Conservation (phyloP, 2,113 vertebrate genomes). For the Taxidea taxus region DNA sequence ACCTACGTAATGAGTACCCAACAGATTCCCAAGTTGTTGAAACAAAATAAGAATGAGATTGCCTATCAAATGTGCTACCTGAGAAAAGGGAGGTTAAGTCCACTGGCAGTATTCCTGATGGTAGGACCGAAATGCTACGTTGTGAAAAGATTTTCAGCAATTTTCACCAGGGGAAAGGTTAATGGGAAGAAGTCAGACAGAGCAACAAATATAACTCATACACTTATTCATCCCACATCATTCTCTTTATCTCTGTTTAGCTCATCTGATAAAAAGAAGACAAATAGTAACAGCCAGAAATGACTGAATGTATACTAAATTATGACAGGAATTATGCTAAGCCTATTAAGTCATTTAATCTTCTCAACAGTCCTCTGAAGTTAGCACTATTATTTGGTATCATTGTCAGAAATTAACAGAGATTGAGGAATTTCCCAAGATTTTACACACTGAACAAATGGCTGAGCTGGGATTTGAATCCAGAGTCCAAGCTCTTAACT, state of each 20-base stretch:
- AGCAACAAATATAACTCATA: not conserved
- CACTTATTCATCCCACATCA: not conserved
- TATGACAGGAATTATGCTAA: not conserved
- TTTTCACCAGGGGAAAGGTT: slow-evolving; percentile 3
- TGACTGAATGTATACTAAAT: not conserved
- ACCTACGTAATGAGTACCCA: not conserved
- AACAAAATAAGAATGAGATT: slow-evolving; percentile 45
- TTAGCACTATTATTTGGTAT: not conserved
- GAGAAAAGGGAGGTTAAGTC: not conserved
- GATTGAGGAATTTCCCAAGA: not conserved
- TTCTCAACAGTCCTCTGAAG: not conserved
- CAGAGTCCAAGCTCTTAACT: not conserved
- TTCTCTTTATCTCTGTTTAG: not conserved
- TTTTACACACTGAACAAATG: not conserved
- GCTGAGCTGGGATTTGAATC: not conserved
- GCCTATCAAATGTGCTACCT: slow-evolving; percentile 34
- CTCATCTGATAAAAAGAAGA: not conserved
- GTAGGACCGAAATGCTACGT: not conserved
- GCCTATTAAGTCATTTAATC: not conserved
- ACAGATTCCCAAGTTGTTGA: slow-evolving; percentile 41
- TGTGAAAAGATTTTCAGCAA: not conserved
- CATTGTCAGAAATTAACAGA: not conserved
- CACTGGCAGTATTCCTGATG: slow-evolving; percentile 11
- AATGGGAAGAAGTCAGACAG: slow-evolving; percentile 19
- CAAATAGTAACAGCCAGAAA: not conserved